Evolutionary conservation across 2,113 vertebrate species (phyloP), one percentile per base, ranked within the genome.

Genomic region (Arvicanthis niloticus): DNA sequence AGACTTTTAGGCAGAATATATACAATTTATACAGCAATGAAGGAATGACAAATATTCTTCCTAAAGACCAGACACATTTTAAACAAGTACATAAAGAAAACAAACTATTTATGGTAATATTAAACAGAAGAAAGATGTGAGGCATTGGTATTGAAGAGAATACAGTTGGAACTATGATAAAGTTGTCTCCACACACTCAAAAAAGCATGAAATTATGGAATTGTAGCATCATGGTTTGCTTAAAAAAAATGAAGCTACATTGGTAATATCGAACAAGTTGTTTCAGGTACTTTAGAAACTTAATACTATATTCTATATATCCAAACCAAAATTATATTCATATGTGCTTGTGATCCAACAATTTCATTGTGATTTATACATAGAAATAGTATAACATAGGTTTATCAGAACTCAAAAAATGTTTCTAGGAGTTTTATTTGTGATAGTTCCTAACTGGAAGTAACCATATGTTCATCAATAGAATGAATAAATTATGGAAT

Each of bases 321-420:
- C 34, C 22, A 76, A 75, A 68, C 21, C 80, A 85, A 91, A 96
- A 58, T n/a, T 91, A 29, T 72, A 81, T 76, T 94, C 86, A 91
- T 9, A 82, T 16, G 13, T 72, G 48, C 16, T 22, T 51, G 58
- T 68, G 42, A 37, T 73, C 29, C 26, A 90, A 68, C 12, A 88
- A 42, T 81, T 93, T 11, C 91, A 76, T 10, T 56, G 3, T 70
- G 86, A 72, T 68, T 16, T 91, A 34, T 91, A 56, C 58, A 76
- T 19, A 67, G 16, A 77, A 93, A 94, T 65, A 65, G 34, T 19
- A 94, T 21, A 53, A 22, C 62, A 80, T 53, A 81, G 76, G n/a
- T 92, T 95, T 31, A 62, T 78, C 37, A 56, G 58, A 88, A 15
- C 78, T 90, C n/a, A 65, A 7, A 70, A 94, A 70, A 65, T 91